Percentiles rank a stretch among this genome's conserved stretches.
Conservation (phyloP, 2,888 invertebrate species). For the Cosmia trapezina region DNA sequence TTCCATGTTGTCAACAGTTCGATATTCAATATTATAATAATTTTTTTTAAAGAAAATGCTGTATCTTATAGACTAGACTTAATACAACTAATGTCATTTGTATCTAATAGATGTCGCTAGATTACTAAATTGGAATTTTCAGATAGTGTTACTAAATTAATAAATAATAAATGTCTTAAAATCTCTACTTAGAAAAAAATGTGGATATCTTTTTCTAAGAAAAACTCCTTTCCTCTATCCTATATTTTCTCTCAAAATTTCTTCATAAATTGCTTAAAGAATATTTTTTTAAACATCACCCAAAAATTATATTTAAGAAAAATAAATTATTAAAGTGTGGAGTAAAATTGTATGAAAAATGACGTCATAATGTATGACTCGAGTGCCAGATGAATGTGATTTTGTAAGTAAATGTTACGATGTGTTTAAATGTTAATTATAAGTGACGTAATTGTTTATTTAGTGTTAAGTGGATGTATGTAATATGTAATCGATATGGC, state of each 20-base stretch:
- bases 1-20: conserved; percentile 39
- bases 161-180: conserved; percentile 16
- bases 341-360: conserved; percentile 62
- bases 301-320: conserved; percentile 31
- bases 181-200: neutral
- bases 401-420: conserved; percentile 80
- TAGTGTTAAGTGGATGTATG: conserved; percentile 82
- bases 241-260: conserved; percentile 19
- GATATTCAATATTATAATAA: conserved; percentile 19
- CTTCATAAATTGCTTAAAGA: conserved; percentile 28
- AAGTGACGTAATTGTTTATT: conserved; percentile 78
- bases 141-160: neutral
- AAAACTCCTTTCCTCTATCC: neutral
- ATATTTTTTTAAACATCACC: conserved; percentile 56
- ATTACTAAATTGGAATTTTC: conserved; percentile 30
- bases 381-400: conserved; percentile 89
- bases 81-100: conserved; percentile 40
- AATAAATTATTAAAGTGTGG: conserved; percentile 47
- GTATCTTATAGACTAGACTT: conserved; percentile 33
- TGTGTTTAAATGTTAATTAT: conserved; percentile 76
- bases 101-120: conserved; percentile 54
- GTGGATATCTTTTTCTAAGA: conserved; percentile 7
- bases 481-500: conserved; percentile 84
- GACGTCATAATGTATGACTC: conserved; percentile 72
- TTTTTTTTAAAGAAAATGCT: conserved; percentile 23